Conservation (phyloP, 2,888 invertebrate species). For the Protodeltote pygarga region DNA sequence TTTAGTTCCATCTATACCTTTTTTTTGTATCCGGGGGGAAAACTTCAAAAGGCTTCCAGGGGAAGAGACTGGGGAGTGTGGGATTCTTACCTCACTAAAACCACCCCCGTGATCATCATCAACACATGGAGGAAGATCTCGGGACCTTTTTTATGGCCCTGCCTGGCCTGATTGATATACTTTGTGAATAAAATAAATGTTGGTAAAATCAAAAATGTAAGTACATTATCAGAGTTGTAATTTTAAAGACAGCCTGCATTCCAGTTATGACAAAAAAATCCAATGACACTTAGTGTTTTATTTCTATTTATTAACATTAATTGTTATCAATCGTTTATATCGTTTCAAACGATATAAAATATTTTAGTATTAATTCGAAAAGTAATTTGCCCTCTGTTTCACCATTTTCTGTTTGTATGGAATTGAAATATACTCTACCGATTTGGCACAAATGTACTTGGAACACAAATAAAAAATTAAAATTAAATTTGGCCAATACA, state of each 20-base stretch:
- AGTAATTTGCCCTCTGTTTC: conserved; percentile 17
- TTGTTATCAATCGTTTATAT: conserved; percentile 46
- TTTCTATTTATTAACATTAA: conserved; percentile 39
- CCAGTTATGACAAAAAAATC: conserved; percentile 50
- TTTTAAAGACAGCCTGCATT: conserved; percentile 62
- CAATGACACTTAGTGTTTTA: conserved; percentile 28
- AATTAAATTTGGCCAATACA: too few species aligned
- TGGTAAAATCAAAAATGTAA: conserved; percentile 38
- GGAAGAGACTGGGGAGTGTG: too few species aligned
- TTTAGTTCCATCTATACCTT: neutral
- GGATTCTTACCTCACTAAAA: too few species aligned
- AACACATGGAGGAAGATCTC: too few species aligned
- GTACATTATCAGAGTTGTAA: conserved; percentile 27
- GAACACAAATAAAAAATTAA: too few species aligned
- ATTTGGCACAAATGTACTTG: too few species aligned
- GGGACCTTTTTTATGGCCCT: too few species aligned
- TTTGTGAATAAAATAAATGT: neutral
- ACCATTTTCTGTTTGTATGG: neutral
- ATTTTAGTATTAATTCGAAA: conserved; percentile 3
- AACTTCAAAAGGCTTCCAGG: too few species aligned
- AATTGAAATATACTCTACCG: too few species aligned
- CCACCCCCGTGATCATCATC: too few species aligned
- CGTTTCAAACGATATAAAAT: conserved; percentile 66
- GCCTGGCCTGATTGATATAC: too few species aligned
- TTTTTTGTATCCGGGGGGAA: neutral